Evolutionary conservation across 2,113 vertebrate genomes (phyloP), one percentile per base, ranked within the genome.

Genomic region (Rhinogobius similis): DNA sequence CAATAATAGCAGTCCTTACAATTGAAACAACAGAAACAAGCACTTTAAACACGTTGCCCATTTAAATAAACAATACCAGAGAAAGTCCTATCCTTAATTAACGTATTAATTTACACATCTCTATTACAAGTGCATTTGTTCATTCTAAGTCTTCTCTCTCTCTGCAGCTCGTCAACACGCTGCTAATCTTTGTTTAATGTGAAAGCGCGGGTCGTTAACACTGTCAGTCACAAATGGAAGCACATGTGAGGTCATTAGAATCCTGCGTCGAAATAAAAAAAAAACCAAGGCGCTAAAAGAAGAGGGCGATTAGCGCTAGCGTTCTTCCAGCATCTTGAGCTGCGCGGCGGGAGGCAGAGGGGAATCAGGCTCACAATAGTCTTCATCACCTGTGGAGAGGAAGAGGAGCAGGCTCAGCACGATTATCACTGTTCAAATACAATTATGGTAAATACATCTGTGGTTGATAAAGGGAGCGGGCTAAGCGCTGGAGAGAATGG

Each of bases 171-270:
- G 69, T 82, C 82, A 89, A 82, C 78, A 78, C 6, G 80, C 70
- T 82, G 80, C 84, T 88, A 90, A 91, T 88, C 86, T 88, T 88
- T 88, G 86, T 88, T 77, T 81, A 84, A 90, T 87, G 82, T 77
- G 81, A 87, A 87, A 82, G 81, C 81, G 81, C 84, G 88, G 84
- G 77, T 89, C 82, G 85, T 88, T 88, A 87, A 52, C 88, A 82
- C 80, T 89, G 87, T 86, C 90, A 83, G 75, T 90, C 87, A 86
- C 74, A 79, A 76, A 76, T 74, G 21, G 61, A 65, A 29, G 53
- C 39, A 38, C 39, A 24, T 74, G 73, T 68, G 67, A 26, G 79
- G 78, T 84, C 81, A 84, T 88, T 87, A 85, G 56, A 0, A n/a
- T n/a, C n/a, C n/a, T n/a, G n/a, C n/a, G n/a, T n/a, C n/a, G n/a